Base-by-base conservation (phyloP, 2,888 invertebrate species). In the Thereva unica region DNA sequence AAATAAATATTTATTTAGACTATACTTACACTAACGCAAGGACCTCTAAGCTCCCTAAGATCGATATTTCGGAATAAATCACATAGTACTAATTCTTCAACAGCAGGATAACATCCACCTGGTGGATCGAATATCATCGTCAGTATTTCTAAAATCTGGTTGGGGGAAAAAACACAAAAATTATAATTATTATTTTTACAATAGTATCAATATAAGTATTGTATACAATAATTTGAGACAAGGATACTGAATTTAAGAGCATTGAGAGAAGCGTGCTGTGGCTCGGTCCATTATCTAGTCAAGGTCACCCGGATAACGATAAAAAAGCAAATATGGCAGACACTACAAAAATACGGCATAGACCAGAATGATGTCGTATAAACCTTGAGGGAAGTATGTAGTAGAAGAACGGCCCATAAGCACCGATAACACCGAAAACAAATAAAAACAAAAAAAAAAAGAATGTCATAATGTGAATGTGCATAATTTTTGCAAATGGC, bases 21-120 rank as follows among this genome's bases (percentile, higher is more conserved):
- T n/a, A n/a, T 64, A 78, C 84, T 84, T 80, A 91, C 90, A 76
- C 89, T 89, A 73, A 91, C 85, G 74, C 90, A 90, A 64, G 91
- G 89, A 50, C 92, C 91, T 77, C 92, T 86, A 85, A 95, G 86
- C 83, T 95, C 95, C 63, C 93, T 85, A 70, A 95, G 85, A 80
- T 93, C 93, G 70, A 95, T 92, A 78, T 92, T 91, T 73, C 92
- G 84, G 82, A 95, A 95, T 72, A 95, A 85, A 77, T 93, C 92
- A 76, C 91, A 90, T 59, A 91, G 84, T 66, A 92, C 83, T 74
- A 96, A 83, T 77, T 93, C 92, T 76, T 93, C 92, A 45, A 94
- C 83, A 64, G 84, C 86, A 57, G 92, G 92, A 72, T 89, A 88
- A 68, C 87, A 86, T 71, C 82, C 82, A 73, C 83, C 83, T n/a